These are phyloP conservation scores for Drosophila teissieri DNA, from an alignment of 1,140 invertebrate genomes.

Conservation along the genomic window DNA sequence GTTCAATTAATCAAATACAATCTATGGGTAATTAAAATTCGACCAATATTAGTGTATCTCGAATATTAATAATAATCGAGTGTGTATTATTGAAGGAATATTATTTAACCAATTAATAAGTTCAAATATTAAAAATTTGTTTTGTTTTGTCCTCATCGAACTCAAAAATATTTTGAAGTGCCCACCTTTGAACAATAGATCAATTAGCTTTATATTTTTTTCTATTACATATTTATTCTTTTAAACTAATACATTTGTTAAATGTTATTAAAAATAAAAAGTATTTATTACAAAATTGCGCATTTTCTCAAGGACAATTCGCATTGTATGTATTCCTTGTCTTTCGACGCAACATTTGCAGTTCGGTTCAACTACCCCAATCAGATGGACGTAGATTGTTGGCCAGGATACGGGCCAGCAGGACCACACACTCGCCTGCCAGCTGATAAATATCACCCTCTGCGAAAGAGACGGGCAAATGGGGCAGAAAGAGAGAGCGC, in stretches of 20 bases:
- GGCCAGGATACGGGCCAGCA: slow-evolving; percentile 49
- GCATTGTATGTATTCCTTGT: background rate
- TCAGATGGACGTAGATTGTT: slow-evolving; percentile 42
- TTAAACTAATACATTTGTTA: too few species aligned
- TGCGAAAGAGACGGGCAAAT: background rate
- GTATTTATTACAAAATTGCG: background rate
- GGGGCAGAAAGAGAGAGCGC: slow-evolving; percentile 1
- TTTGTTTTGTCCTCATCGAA: too few species aligned
- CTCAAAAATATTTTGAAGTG: too few species aligned
- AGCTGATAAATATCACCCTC: slow-evolving; percentile 60
- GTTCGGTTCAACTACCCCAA: slow-evolving; percentile 41
- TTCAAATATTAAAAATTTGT: too few species aligned
- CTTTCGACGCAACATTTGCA: slow-evolving; percentile 6
- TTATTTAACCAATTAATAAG: too few species aligned
- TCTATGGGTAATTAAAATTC: slow-evolving; percentile 23
- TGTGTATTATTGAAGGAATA: too few species aligned
- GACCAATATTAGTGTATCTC: slow-evolving; percentile 1
- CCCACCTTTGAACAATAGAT: too few species aligned
- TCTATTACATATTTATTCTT: too few species aligned
- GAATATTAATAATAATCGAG: slow-evolving; percentile 1
- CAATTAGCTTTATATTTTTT: too few species aligned
- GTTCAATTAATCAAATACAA: slow-evolving; percentile 34
- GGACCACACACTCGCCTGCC: slow-evolving; percentile 52
- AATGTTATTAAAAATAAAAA: background rate
- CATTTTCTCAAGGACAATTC: slow-evolving; percentile 1